Evolutionary conservation across 2,113 vertebrate genomes (phyloP).

Genomic region (Dicrurus megarhynchus): DNA sequence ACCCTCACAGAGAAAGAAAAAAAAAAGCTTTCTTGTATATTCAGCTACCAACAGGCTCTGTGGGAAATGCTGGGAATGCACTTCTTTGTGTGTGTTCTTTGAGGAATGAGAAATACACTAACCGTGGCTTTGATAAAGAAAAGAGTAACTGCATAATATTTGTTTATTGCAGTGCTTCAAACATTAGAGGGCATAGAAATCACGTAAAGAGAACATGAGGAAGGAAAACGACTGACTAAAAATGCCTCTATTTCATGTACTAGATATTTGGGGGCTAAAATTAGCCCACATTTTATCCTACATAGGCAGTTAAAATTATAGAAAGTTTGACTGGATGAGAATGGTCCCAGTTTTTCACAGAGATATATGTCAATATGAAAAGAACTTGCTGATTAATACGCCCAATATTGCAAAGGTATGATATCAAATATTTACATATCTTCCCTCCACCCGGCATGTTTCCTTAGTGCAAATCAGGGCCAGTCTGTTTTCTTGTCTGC

Average conservation of each 20-base stretch:
- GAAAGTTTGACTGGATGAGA: not conserved
- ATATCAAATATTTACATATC: not conserved
- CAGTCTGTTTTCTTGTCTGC: not conserved
- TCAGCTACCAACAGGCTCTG: not conserved
- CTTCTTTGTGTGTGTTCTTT: not conserved
- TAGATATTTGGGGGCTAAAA: not conserved
- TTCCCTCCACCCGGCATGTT: rapidly evolving
- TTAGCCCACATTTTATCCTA: not conserved
- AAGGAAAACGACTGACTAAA: not conserved
- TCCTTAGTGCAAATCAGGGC: not conserved
- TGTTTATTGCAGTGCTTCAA: not conserved
- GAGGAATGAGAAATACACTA: not conserved
- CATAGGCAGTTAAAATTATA: not conserved
- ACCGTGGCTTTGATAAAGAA: not conserved
- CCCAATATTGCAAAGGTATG: not conserved
- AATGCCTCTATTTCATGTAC: not conserved
- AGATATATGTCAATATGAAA: not conserved
- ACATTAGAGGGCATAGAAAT: not conserved
- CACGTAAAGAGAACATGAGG: not conserved
- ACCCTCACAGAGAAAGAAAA: rapidly evolving
- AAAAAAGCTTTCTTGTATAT: not conserved
- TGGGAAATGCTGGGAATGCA: not conserved
- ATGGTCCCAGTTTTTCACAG: not conserved
- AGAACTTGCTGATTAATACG: not conserved
- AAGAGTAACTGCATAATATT: not conserved